phyloP scores from a whole-genome alignment of 2,113 vertebrate genomes.

The Herpetotheres cachinnans region DNA sequence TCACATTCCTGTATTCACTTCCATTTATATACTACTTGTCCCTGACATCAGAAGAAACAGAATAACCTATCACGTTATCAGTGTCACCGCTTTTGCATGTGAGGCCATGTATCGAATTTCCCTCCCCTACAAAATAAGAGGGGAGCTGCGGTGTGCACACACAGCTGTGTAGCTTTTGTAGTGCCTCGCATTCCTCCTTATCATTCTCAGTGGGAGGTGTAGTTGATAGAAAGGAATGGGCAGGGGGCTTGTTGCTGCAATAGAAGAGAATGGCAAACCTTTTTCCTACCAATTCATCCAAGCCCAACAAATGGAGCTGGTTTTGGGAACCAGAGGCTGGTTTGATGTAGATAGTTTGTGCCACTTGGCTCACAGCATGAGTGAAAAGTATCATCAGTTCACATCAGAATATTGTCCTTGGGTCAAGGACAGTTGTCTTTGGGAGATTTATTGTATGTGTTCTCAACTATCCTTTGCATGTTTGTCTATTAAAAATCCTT shows the following conservation, averaged over 20 bases:
- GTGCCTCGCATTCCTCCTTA: not conserved
- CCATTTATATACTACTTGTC: not conserved
- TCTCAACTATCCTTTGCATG: not conserved
- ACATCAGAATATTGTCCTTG: not conserved
- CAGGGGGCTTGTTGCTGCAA: not conserved
- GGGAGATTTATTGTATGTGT: not conserved
- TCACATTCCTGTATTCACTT: not conserved
- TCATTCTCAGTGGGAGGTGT: not conserved
- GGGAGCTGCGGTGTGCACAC: not conserved
- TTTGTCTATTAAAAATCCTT: not conserved
- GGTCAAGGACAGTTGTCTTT: not conserved
- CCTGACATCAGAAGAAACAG: not conserved
- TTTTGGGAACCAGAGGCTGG: not conserved
- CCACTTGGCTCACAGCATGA: not conserved
- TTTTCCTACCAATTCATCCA: not conserved
- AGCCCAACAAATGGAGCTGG: not conserved
- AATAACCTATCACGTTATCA: not conserved
- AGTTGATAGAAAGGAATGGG: not conserved
- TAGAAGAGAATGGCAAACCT: not conserved
- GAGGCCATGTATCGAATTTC: not conserved
- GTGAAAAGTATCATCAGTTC: not conserved
- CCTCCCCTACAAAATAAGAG: not conserved
- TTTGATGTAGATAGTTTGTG: not conserved
- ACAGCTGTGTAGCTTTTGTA: conserved; percentile 32
- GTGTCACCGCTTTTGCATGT: not conserved